Evolutionary conservation across 2,113 vertebrate genomes (phyloP).

Genomic region (Seriola dumerili): DNA sequence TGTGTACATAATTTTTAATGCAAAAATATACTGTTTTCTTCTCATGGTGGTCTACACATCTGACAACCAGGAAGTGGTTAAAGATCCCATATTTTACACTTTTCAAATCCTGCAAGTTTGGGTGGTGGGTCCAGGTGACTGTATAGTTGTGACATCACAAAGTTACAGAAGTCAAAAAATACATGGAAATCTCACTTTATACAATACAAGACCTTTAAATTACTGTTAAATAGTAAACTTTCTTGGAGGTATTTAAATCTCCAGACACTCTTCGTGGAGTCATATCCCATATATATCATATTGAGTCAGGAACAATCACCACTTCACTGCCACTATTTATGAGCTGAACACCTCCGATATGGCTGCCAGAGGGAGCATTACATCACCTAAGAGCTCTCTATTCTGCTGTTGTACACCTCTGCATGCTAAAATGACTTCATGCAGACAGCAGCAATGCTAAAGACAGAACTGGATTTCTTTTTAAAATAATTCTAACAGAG

Average conservation of each 20-base stretch:
- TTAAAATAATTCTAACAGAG: neutral
- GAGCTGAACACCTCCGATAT: slow-evolving; percentile 17
- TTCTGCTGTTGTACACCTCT: slow-evolving; percentile 19
- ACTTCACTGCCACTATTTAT: slow-evolving; percentile 9
- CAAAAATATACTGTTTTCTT: neutral
- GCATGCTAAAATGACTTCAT: slow-evolving; percentile 10
- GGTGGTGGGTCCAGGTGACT: no score
- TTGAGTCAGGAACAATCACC: slow-evolving; percentile 20
- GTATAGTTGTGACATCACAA: no score
- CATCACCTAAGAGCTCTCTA: slow-evolving; percentile 25
- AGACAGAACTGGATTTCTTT: neutral
- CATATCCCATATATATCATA: neutral
- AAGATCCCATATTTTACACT: no score
- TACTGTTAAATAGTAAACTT: no score
- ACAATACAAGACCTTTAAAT: no score
- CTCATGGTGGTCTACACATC: no score
- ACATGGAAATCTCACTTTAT: no score
- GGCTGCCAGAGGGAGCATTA: slow-evolving; percentile 36
- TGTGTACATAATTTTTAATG: no score
- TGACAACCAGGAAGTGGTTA: neutral
- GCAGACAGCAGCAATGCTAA: neutral
- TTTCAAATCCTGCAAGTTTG: no score
- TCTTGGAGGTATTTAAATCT: neutral
- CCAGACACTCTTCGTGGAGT: neutral
- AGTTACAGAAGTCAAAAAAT: no score